Evolutionary conservation across 2,113 vertebrate genomes (phyloP), one percentile per base, ranked within the genome.

Genomic region (Leiothrix lutea): DNA sequence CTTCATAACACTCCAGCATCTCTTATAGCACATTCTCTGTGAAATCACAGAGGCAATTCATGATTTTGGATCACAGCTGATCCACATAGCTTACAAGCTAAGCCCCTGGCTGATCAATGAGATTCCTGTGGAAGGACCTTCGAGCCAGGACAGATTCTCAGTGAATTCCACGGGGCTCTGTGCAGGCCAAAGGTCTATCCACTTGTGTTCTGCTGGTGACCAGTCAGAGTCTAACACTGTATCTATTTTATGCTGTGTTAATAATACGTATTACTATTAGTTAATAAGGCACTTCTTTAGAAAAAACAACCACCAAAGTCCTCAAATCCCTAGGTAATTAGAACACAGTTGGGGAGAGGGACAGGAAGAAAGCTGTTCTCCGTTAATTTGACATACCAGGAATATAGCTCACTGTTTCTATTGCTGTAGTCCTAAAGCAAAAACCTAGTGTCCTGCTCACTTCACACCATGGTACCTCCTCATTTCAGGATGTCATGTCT

Each of bases 371-470:
- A 88, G 53, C 77, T 86, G 86, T 71, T 88, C 74, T 88, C 88
- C 92, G 79, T 86, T 78, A 60, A 78, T 69, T 51, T 89, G 86
- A 33, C 69, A 80, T 85, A 82, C 17, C 73, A 77, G 90, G 94
- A 91, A 79, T 66, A 88, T 73, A 60, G 58, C 74, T 96, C 91
- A 69, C 66, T 96, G 86, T 90, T 94, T 87, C 64, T 93, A 35
- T 80, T 65, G 12, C 66, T 81, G 86, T 56, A 86, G 70, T 94
- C 85, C 95, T 95, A 83, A 96, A 94, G 94, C 93, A 94, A 83
- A 97, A 95, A 90, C 93, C 90, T 96, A 97, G 80, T 50, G 92
- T 97, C 96, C 98, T 88, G 94, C 97, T 97, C 97, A 95, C 94
- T 93, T 97, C 94, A 65, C 31, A 62, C 62, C 93, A 56, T 24